Conservation (phyloP, 1,140 invertebrate genomes). For the Philotrypesis tridentata region DNA sequence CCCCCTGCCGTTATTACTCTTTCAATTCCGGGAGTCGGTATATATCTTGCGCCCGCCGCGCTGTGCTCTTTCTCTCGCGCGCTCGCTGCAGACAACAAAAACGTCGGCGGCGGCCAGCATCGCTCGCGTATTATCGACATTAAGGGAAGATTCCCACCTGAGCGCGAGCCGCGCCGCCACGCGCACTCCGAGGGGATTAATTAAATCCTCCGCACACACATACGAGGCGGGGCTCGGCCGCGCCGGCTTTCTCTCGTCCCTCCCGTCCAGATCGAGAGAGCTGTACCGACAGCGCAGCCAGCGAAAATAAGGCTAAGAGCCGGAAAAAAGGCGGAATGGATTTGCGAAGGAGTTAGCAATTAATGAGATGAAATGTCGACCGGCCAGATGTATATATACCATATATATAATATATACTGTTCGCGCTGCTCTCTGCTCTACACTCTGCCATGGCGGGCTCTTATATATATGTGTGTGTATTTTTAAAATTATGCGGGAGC, state of each 20-base stretch:
- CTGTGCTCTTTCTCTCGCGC: not conserved
- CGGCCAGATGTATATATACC: not conserved
- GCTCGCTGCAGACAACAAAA: slow-evolving; percentile 27
- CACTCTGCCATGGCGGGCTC: too few relatives aligned
- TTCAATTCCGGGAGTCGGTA: slow-evolving; percentile 20
- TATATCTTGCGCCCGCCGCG: slow-evolving; percentile 7
- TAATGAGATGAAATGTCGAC: not conserved
- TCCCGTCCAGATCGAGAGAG: not conserved
- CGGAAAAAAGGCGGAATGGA: not conserved
- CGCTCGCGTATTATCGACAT: slow-evolving; percentile 39
- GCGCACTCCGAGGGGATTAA: slow-evolving; percentile 39
- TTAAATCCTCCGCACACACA: slow-evolving; percentile 29
- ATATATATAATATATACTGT: slow-evolving; percentile 11
- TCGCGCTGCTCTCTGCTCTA: too few relatives aligned
- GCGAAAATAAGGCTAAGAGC: slow-evolving; percentile 11
- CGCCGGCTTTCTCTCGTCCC: not conserved
- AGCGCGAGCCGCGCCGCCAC: too few relatives aligned
- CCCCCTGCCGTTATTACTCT: slow-evolving; percentile 33
- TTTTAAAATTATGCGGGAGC: not conserved
- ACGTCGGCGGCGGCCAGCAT: not conserved
- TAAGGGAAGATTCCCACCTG: slow-evolving; percentile 26
- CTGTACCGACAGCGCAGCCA: too few relatives aligned
- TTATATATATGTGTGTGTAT: not conserved
- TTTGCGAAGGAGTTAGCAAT: slow-evolving; percentile 6
- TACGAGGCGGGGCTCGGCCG: not conserved